Percentiles rank a stretch among this genome's conserved stretches.
Conservation (phyloP, 1,140 invertebrate species). For the Teleopsis dalmanni region DNA sequence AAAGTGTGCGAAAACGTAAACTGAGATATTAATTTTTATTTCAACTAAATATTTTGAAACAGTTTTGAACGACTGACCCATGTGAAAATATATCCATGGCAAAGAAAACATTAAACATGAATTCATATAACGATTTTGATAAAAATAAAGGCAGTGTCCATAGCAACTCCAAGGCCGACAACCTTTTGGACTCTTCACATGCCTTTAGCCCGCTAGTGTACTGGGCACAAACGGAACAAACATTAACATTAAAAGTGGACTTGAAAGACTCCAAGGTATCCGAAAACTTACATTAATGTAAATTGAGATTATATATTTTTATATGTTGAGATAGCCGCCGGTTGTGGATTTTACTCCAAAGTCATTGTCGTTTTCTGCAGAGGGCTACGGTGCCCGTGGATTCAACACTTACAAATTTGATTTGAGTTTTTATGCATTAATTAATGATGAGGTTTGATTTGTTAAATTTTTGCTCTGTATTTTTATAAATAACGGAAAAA, state of each 20-base stretch:
- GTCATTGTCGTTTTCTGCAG: constrained; percentile 54
- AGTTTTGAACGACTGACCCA: no score
- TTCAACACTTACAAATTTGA: constrained; percentile 62
- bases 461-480: no score
- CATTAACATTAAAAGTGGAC: constrained; percentile 72
- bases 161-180: background rate
- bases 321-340: background rate
- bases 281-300: background rate
- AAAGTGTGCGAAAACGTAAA: no score
- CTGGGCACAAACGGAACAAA: constrained; percentile 80
- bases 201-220: constrained; percentile 75
- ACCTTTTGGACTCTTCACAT: background rate
- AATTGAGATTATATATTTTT: background rate
- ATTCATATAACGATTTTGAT: background rate
- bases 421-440: constrained; percentile 60
- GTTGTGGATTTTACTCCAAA: constrained; percentile 49
- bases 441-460: constrained; percentile 56
- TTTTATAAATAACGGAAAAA: no score
- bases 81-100: no score
- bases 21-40: no score
- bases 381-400: constrained; percentile 64
- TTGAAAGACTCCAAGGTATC: constrained; percentile 59
- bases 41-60: no score
- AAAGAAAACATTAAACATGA: background rate
- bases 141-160: no score